Evolutionary conservation across 2,888 invertebrate species (phyloP).

Genomic region (Drosophila kanekoi): DNA sequence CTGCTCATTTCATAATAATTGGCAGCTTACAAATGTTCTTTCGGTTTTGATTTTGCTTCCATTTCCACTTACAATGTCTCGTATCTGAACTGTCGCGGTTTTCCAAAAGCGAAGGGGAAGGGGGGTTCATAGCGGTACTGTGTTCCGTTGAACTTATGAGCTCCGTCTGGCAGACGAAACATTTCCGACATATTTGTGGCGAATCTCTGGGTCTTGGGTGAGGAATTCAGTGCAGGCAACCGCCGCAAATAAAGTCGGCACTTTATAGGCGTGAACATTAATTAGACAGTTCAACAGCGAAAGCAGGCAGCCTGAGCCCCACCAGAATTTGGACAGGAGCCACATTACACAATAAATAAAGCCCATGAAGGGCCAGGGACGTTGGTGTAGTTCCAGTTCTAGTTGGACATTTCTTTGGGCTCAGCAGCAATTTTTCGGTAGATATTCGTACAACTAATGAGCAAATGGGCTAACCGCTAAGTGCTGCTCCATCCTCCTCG

Average conservation of each 20-base stretch:
- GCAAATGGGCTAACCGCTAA: slow-evolving; percentile 54
- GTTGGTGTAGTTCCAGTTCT: slow-evolving; percentile 1
- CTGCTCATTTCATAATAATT: slow-evolving; percentile 73
- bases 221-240: slow-evolving; percentile 64
- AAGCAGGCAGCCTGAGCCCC: slow-evolving; percentile 24
- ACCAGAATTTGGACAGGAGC: slow-evolving; percentile 48
- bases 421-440: slow-evolving; percentile 18
- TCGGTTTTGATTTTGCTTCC: slow-evolving; percentile 67
- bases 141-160: slow-evolving; percentile 70
- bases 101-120: slow-evolving; percentile 20
- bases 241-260: slow-evolving; percentile 68
- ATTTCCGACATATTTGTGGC: slow-evolving; percentile 55
- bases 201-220: slow-evolving; percentile 29
- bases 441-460: slow-evolving; percentile 58
- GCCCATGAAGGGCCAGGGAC: slow-evolving; percentile 29
- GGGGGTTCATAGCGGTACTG: slow-evolving; percentile 61
- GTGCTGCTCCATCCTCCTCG: slow-evolving; percentile 16
- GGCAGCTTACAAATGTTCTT: slow-evolving; percentile 78
- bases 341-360: slow-evolving; percentile 64
- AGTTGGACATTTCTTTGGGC: slow-evolving; percentile 20
- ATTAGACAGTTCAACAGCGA: slow-evolving; percentile 62
- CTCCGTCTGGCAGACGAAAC: slow-evolving; percentile 24
- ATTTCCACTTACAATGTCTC: slow-evolving; percentile 43
- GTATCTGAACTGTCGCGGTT: slow-evolving; percentile 53
- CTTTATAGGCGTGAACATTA: slow-evolving; percentile 75